Percentiles rank a stretch among this genome's conserved stretches.
Evolutionary conservation across 1,140 invertebrate species (phyloP).

Genomic region (Onthophagus taurus): DNA sequence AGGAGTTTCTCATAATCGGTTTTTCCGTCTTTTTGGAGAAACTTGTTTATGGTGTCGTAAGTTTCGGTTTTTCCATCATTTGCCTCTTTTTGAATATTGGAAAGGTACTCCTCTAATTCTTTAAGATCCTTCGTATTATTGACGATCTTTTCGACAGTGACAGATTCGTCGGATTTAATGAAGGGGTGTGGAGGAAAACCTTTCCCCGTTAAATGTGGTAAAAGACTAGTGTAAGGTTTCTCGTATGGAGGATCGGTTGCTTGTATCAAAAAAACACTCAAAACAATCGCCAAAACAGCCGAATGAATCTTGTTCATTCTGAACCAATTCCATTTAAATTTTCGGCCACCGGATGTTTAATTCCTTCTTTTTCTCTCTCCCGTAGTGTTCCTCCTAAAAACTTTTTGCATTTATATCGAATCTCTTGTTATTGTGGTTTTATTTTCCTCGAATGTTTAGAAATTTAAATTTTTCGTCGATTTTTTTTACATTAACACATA

Average conservation of each 20-base stretch:
- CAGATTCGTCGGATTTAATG: background rate
- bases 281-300: slow-evolving; percentile 31
- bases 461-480: background rate
- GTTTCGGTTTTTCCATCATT: background rate
- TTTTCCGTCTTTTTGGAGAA: slow-evolving; percentile 26
- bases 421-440: too few species aligned
- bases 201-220: slow-evolving; percentile 12
- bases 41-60: slow-evolving; percentile 2
- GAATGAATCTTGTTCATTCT: slow-evolving; percentile 37
- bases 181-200: background rate
- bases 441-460: background rate
- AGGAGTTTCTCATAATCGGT: slow-evolving; percentile 27
- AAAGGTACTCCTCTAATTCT: slow-evolving; percentile 15
- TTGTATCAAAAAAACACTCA: slow-evolving; percentile 36
- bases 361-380: too few species aligned
- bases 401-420: too few species aligned
- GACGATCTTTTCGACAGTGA: background rate
- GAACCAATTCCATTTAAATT: slow-evolving; percentile 33
- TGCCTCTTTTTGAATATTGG: slow-evolving; percentile 14
- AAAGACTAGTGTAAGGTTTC: slow-evolving; percentile 18
- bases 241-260: slow-evolving; percentile 34
- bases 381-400: too few species aligned
- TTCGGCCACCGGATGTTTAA: too few species aligned
- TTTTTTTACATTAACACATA: background rate
- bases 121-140: background rate